Conservation (phyloP, 2,113 vertebrate species). For the human region GRCh38 chr6:154951501-154952000, state of each 20-base stretch:
- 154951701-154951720: no score
- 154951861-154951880: not conserved
- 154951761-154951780: not conserved
- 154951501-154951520: no score
- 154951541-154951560: no score
- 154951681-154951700: no score
- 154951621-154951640: rapidly evolving
- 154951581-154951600: not conserved
- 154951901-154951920: not conserved
- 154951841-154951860: not conserved
- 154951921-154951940: no score
- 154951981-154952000: not conserved
- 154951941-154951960: no score
- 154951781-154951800: not conserved
- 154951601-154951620: not conserved
- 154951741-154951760: no score
- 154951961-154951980: not conserved
- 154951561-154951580: no score
- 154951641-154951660: no score
- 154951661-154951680: no score
- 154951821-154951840: not conserved
- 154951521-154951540: no score
- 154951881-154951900: not conserved
- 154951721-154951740: no score
- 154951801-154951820: not conserved